A percentile compares a stretch with the other conserved stretches of the same genome.
phyloP scores from a whole-genome alignment of 1,140 invertebrate species.

The Caenorhabditis latens region DNA sequence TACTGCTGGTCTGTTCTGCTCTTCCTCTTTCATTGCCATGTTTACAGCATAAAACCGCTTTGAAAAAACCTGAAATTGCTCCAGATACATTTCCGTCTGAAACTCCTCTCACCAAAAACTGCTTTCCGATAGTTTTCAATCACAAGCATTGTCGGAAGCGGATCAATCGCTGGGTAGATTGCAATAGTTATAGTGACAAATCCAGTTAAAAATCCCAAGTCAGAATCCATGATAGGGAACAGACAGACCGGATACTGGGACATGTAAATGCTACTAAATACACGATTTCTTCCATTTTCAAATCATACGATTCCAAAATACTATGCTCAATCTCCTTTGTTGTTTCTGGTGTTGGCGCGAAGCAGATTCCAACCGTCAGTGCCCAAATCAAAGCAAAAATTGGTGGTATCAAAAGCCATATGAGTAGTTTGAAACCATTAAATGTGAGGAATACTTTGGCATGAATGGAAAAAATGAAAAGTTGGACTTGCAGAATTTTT shows the following conservation, averaged over 20 bases:
- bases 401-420: background rate
- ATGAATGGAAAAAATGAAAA: background rate
- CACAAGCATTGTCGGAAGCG: conserved; percentile 2
- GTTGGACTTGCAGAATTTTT: too few species aligned
- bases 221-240: conserved; percentile 2
- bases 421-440: background rate
- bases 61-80: background rate
- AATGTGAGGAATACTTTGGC: background rate
- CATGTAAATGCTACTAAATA: background rate
- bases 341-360: background rate
- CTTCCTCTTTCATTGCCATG: too few species aligned
- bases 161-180: background rate
- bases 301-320: conserved; percentile 17
- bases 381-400: conserved; percentile 5
- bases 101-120: background rate
- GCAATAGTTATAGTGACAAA: conserved; percentile 28
- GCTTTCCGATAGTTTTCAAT: conserved; percentile 12
- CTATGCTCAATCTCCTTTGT: background rate
- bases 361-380: background rate
- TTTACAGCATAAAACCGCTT: background rate
- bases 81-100: background rate
- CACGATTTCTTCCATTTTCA: background rate
- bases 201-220: conserved; percentile 14
- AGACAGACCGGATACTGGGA: background rate
- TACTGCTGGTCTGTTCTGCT: too few species aligned